phyloP scores from a whole-genome alignment of 2,888 invertebrate genomes.

The Prosopocoilus inquinatus region DNA sequence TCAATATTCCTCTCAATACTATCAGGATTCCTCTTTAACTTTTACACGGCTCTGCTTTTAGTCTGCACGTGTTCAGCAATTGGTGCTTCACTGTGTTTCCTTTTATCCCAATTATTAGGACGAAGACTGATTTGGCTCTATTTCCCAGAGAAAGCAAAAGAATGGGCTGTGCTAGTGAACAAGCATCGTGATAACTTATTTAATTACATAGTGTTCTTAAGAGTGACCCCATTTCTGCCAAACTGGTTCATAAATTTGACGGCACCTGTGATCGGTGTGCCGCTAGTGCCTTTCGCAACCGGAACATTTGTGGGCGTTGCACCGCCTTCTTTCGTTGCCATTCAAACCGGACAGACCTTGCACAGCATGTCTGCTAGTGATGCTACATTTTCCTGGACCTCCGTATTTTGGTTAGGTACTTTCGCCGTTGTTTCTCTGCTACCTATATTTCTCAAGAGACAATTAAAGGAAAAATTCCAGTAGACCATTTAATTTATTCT shows the following conservation, averaged over 20 bases:
- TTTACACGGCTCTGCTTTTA: conserved; percentile 81
- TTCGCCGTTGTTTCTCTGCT: conserved; percentile 83
- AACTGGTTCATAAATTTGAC: conserved; percentile 99
- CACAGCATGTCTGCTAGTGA: conserved; percentile 87
- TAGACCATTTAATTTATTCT: conserved; percentile 45
- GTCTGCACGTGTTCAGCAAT: conserved; percentile 93
- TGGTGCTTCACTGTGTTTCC: conserved; percentile 94
- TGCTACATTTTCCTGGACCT: conserved; percentile 85
- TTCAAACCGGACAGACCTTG: conserved; percentile 95
- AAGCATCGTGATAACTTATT: conserved; percentile 87
- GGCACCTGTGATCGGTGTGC: conserved; percentile 95
- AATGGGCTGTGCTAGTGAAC: conserved; percentile 82
- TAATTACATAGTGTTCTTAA: conserved; percentile 94
- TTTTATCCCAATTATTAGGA: conserved; percentile 88
- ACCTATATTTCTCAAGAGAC: conserved; percentile 83
- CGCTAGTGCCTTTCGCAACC: conserved; percentile 84
- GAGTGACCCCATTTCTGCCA: conserved; percentile 96
- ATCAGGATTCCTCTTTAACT: conserved; percentile 95
- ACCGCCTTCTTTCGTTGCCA: conserved; percentile 95
- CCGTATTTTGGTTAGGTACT: conserved; percentile 72
- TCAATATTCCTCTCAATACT: conserved; percentile 96
- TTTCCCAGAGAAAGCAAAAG: conserved; percentile 81
- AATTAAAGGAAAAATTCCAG: conserved; percentile 75
- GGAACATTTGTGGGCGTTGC: conserved; percentile 97
- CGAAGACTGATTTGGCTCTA: conserved; percentile 80